Base-by-base conservation (phyloP, 2,888 invertebrate genomes). In the Hyalella azteca region DNA sequence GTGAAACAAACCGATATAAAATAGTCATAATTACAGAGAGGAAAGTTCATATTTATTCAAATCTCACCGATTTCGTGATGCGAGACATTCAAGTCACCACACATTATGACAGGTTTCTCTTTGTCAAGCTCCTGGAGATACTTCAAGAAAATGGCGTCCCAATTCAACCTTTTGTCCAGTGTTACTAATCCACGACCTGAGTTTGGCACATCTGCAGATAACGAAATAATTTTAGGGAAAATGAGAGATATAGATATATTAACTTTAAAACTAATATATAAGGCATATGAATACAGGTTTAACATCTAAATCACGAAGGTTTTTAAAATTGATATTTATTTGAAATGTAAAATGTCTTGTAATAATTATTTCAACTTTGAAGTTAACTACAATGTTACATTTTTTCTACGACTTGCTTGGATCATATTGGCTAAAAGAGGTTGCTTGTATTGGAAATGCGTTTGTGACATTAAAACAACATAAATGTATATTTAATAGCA, bases 71-170 rank as follows among this genome's bases (percentile, higher is more conserved):
- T 97, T 90, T 96, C 96, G 85, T 92, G 89, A 88, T 99, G 98
- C 29, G 98, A 94, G 11, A 99, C 98, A 89, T 99, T 99, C 92
- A 99, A 92, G 88, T 99, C 99, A 0, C 99, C 99, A 87, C 95
- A 95, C 86, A 98, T 91, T 81, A 99, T 93, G 13, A 99, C 95
- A 11, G 98, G 96, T 87, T 99, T 99, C 86, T 93, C 92, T 82
- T 91, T 89, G 88, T 98, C 95, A 85, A 98, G 90, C 77, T 92
- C 90, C 86, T 93, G 91, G 19, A 98, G 88, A 87, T 93, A 93
- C n/a, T 91, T 90, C 85, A 92, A 91, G 87, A 99, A 96, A 40
- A 91, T 91, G 80, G 92, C 90, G 87, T 99, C 96, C 97, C 98
- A 99, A 86, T 93, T 90, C 87, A 95, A 90, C 86, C 97, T 92